Base-by-base conservation (phyloP, 2,113 vertebrate genomes). In the Alligator mississippiensis region DNA sequence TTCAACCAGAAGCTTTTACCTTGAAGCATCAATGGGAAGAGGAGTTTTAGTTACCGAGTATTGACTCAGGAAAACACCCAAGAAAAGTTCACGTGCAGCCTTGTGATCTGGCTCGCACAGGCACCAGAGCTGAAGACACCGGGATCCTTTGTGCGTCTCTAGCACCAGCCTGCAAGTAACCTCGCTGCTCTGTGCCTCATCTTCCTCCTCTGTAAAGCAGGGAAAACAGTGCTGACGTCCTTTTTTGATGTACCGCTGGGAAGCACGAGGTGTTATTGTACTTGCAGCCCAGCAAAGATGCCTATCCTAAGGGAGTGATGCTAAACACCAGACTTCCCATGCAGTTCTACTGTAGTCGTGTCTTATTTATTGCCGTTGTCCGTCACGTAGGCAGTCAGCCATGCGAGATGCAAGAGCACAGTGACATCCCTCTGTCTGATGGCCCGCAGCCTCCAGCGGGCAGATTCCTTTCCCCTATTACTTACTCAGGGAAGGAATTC, bases 221-320 rank as follows among this genome's bases (percentile, higher is more conserved):
- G 30, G 75, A 63, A 8, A 27, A 27, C 24, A 58, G 66, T 1
- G 4, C 27, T 11, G 64, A n/a, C 8, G 15, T n/a, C 18, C 27
- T 8, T 2, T 4, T 11, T 81, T 79, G 22, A 38, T 0, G 2
- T 34, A 16, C 0, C 0, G 1, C 19, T 81, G 34, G n/a, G 11
- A 68, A n/a, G 28, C 9, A 9, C 11, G n/a, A 85, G 28, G 15
- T 77, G 4, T 1, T 87, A 0, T 7, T 34, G 68, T n/a, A 12
- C 34, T 7, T 22, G 16, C 28, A 19, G 15, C 25, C 5, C 30
- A 5, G 12, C 47, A 47, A 11, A 77, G 4, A 6, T 83, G n/a
- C 63, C 19, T 34, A 8, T 64, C 60, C 28, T 18, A 3, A 17
- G 11, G 0, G 38, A 47, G 11, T 4, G 70, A 78, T 80, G 47